Evolutionary conservation across 2,113 vertebrate genomes (phyloP).

Genomic region (Gymnobelideus leadbeateri): DNA sequence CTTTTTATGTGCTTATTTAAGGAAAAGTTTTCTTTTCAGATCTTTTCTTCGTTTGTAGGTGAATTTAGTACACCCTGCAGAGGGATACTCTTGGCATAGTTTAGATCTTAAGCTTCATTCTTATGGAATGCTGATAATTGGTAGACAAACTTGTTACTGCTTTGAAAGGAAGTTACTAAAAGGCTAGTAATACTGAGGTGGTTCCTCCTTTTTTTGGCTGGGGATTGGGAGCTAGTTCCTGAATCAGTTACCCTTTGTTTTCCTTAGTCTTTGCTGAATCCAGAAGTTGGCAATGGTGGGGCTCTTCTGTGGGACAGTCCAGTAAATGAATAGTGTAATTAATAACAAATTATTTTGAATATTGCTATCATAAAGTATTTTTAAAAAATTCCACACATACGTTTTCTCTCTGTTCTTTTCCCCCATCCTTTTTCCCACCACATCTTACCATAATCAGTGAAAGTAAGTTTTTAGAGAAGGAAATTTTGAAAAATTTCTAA

Average conservation of each 20-base stretch:
- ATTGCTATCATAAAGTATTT: not conserved
- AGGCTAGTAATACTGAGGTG: constrained; percentile 23
- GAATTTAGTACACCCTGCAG: not conserved
- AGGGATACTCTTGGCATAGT: not conserved
- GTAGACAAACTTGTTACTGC: constrained; percentile 15
- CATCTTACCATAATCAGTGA: not conserved
- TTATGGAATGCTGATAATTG: constrained; percentile 20
- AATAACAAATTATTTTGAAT: not conserved
- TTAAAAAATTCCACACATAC: not conserved
- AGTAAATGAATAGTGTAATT: not conserved
- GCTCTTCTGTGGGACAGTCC: not conserved
- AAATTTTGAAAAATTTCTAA: constrained; percentile 42
- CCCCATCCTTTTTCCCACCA: not conserved
- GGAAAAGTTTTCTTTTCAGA: not conserved
- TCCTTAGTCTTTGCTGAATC: constrained; percentile 25
- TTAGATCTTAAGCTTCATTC: constrained; percentile 24
- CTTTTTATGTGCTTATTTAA: not conserved
- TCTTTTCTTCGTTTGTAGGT: not conserved
- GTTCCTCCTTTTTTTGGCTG: not conserved
- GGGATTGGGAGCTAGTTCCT: constrained; percentile 43
- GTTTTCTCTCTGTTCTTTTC: not conserved
- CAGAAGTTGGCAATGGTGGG: constrained; percentile 21
- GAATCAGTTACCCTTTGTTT: not conserved
- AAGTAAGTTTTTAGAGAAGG: constrained; percentile 19
- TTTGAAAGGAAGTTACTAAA: constrained; percentile 42